These are phyloP conservation scores for Panthera tigris DNA, from an alignment of 2,113 vertebrate genomes.

Conservation along the genomic window DNA sequence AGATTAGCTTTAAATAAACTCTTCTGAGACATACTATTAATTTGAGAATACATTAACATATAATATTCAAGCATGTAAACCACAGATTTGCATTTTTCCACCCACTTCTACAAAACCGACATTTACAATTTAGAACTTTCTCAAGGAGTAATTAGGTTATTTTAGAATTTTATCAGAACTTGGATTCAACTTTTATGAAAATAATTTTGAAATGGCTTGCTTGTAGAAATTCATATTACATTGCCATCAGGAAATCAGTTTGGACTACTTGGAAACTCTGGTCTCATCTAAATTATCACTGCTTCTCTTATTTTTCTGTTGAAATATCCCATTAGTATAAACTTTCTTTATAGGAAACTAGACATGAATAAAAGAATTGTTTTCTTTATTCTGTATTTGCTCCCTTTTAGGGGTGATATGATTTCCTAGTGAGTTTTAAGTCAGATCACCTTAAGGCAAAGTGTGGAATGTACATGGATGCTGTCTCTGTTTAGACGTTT, in stretches of 20 bases:
- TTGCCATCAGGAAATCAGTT: conserved; percentile 11
- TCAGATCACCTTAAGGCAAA: not conserved
- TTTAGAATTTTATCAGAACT: not conserved
- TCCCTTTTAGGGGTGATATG: not conserved
- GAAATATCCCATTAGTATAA: not conserved
- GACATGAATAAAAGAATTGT: not conserved
- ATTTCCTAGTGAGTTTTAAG: conserved; percentile 17
- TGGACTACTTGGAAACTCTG: not conserved
- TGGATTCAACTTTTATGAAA: not conserved
- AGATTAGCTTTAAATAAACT: not conserved
- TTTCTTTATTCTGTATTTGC: not conserved
- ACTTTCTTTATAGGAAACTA: not conserved
- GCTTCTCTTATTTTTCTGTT: not conserved
- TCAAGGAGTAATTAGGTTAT: not conserved
- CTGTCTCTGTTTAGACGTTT: not conserved
- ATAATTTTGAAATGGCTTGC: conserved; percentile 14
- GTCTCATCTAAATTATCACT: not conserved
- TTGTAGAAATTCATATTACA: conserved; percentile 38
- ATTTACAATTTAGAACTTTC: not conserved
- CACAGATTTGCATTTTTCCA: not conserved
- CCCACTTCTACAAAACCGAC: not conserved
- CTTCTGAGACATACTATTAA: not conserved
- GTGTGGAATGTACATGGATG: not conserved
- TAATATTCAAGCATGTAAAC: not conserved
- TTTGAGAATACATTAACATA: conserved; percentile 17